phyloP scores from a whole-genome alignment of 2,797 vertebrate species.

The Aeoliscus strigatus region DNA sequence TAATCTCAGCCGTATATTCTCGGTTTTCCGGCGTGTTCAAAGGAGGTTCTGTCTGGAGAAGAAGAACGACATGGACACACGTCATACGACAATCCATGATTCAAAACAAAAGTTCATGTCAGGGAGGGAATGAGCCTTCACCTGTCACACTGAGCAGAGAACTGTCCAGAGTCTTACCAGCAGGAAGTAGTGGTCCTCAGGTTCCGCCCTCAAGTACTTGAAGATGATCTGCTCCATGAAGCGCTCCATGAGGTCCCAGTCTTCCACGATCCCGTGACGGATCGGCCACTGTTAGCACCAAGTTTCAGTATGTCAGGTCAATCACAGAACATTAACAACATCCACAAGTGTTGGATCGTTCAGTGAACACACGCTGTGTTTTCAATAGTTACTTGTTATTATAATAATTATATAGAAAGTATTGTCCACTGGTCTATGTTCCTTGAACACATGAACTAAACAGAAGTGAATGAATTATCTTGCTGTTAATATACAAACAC shows the following conservation, averaged over 20 bases:
- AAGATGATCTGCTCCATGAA: conserved; percentile 99
- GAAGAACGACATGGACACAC: too few species aligned
- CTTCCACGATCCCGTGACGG: conserved; percentile 94
- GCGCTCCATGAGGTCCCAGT: conserved; percentile 97
- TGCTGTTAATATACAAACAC: too few species aligned
- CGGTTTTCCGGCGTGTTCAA: conserved; percentile 91
- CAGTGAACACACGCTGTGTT: too few species aligned
- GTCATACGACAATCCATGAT: too few species aligned
- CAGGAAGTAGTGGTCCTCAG: conserved; percentile 96
- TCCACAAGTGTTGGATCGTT: too few species aligned
- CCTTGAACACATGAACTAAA: too few species aligned
- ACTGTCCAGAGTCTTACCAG: conserved; percentile 73
- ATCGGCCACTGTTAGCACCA: conserved; percentile 93
- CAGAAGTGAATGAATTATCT: too few species aligned
- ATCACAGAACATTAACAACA: too few species aligned
- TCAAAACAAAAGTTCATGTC: not conserved
- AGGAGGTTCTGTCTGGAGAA: conserved; percentile 85
- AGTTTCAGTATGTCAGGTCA: too few species aligned
- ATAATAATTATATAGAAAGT: too few species aligned
- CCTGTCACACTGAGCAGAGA: not conserved
- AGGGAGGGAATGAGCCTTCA: not conserved
- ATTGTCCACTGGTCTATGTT: too few species aligned
- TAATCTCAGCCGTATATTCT: conserved; percentile 92
- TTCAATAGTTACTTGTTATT: too few species aligned
- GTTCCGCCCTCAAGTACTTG: conserved; percentile 95